Percentiles rank a stretch among this genome's conserved stretches.
These are phyloP conservation scores for Platysteira castanea DNA, from an alignment of 2,113 vertebrate genomes.

Conservation along the genomic window DNA sequence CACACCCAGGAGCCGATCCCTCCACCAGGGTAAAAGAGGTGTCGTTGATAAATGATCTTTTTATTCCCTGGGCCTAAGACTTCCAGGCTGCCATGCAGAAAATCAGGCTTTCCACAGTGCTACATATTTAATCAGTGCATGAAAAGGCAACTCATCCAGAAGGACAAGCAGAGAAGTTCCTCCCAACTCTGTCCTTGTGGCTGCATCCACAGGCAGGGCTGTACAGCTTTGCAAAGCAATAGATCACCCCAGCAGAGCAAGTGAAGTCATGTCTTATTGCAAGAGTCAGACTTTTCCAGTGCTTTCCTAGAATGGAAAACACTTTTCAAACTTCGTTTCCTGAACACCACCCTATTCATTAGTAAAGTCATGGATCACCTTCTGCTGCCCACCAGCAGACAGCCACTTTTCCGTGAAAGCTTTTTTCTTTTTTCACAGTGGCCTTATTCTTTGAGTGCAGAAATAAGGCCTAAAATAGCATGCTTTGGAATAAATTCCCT, in stretches of 20 bases:
- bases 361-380: neutral
- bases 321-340: neutral
- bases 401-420: neutral
- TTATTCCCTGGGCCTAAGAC: neutral
- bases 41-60: neutral
- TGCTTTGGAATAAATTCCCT: neutral
- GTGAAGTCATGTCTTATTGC: neutral
- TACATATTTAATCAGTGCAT: neutral
- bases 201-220: neutral
- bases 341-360: neutral
- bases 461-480: neutral
- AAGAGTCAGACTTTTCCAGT: neutral
- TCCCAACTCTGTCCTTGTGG: neutral
- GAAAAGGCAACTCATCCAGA: neutral
- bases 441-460: neutral
- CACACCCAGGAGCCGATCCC: neutral
- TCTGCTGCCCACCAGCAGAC: neutral
- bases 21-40: neutral
- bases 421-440: neutral
- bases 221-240: neutral
- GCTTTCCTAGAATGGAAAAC: neutral
- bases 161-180: neutral
- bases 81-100: neutral
- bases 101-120: neutral
- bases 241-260: neutral